Conservation (phyloP, 2,797 vertebrate species). For the Hyperoplus immaculatus region DNA sequence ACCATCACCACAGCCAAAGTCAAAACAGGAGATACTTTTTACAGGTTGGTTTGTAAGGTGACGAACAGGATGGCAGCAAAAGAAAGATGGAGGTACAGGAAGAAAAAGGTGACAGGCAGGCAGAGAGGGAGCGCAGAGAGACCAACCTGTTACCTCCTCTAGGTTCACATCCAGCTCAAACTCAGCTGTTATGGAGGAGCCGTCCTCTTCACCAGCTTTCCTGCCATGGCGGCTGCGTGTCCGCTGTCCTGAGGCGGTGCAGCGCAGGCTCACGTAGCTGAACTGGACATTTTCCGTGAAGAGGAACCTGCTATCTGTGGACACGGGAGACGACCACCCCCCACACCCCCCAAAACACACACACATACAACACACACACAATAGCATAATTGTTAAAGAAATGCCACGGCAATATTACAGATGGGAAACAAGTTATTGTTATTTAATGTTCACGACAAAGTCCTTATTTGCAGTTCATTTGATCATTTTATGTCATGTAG, state of each 20-base stretch:
- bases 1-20: constrained; percentile 58
- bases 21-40: constrained; percentile 99
- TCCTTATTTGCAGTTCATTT: neutral
- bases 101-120: constrained; percentile 71
- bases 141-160: constrained; percentile 99
- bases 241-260: constrained; percentile 87
- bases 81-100: constrained; percentile 57
- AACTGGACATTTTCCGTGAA: constrained; percentile 93
- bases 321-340: constrained; percentile 50
- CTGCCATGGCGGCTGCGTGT: constrained; percentile 86
- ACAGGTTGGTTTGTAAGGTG: constrained; percentile 73
- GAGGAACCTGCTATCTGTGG: constrained; percentile 90
- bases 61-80: constrained; percentile 52
- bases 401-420: constrained; percentile 17
- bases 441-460: neutral
- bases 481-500: constrained; percentile 5
- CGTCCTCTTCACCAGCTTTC: constrained; percentile 86
- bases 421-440: neutral
- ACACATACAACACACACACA: constrained; percentile 42
- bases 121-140: constrained; percentile 83
- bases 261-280: constrained; percentile 94
- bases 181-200: constrained; percentile 92
- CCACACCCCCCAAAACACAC: constrained; percentile 39
- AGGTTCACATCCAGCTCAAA: constrained; percentile 95
- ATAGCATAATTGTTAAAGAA: constrained; percentile 38